A percentile compares a stretch with the other conserved stretches of the same genome.
phyloP scores from a whole-genome alignment of 2,888 invertebrate genomes.

The Agonum fuliginosum region DNA sequence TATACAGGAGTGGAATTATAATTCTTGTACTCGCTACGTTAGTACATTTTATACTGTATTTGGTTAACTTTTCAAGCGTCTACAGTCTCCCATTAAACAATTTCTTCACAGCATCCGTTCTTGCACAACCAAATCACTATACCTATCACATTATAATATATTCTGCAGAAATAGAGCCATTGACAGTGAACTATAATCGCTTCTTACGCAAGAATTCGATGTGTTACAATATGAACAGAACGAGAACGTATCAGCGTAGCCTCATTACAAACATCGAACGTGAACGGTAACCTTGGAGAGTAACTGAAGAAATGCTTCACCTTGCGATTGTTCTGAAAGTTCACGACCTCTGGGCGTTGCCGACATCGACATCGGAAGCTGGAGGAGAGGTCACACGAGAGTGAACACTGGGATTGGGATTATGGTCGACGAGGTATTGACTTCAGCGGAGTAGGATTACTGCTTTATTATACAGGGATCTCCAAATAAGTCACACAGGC shows the following conservation, averaged over 20 bases:
- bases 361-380: no score
- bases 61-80: no score
- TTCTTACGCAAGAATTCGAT: constrained; percentile 30
- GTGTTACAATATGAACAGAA: constrained; percentile 34
- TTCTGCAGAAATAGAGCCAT: constrained; percentile 5
- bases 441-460: no score
- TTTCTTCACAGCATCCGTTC: constrained; percentile 11
- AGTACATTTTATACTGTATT: no score
- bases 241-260: neutral
- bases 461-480: no score
- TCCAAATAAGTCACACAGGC: no score
- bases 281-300: neutral
- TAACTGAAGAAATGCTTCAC: neutral
- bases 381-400: no score
- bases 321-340: constrained; percentile 42
- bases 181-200: constrained; percentile 33
- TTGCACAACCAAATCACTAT: neutral
- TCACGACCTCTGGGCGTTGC: constrained; percentile 48
- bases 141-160: constrained; percentile 1
- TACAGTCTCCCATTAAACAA: no score
- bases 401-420: no score
- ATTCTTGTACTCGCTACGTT: no score
- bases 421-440: no score
- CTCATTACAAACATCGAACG: constrained; percentile 25
- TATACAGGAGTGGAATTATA: no score